Percentiles rank a stretch among this genome's conserved stretches.
phyloP scores from a whole-genome alignment of 2,797 vertebrate species.

The Chloroceryle inda region DNA sequence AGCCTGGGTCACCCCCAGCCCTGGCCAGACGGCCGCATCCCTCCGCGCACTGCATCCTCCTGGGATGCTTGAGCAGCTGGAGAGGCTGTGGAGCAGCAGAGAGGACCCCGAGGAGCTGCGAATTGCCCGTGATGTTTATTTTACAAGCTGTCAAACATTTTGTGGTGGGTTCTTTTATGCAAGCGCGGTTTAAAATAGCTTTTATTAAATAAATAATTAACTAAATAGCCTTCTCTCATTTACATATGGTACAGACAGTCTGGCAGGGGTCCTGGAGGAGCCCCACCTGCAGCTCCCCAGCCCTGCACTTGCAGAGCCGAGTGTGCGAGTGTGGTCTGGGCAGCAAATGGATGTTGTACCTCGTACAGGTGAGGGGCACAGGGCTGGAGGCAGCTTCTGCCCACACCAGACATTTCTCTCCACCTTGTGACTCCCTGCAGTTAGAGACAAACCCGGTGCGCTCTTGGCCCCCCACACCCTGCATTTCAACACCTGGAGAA shows the following conservation, averaged over 20 bases:
- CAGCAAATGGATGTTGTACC: conserved; percentile 78
- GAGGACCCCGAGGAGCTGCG: background rate
- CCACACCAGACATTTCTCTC: conserved; percentile 76
- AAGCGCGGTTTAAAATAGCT: background rate
- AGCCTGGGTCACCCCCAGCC: no score
- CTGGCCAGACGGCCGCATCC: background rate
- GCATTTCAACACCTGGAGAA: accelerated
- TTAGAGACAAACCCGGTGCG: background rate
- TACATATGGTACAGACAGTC: conserved; percentile 39
- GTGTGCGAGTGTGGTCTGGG: conserved; percentile 67
- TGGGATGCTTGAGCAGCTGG: background rate
- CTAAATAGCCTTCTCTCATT: background rate
- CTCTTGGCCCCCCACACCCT: accelerated
- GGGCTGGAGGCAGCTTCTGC: conserved; percentile 67
- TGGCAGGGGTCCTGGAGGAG: background rate
- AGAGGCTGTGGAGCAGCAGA: background rate
- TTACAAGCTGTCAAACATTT: conserved; percentile 26
- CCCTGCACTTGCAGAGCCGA: conserved; percentile 78
- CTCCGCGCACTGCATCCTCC: accelerated
- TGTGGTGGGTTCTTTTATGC: background rate
- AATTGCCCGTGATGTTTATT: conserved; percentile 34
- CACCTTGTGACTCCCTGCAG: conserved; percentile 74
- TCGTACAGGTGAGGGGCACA: conserved; percentile 75
- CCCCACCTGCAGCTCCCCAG: background rate
- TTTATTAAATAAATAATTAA: background rate